Evolutionary conservation across 2,888 invertebrate species (phyloP).

Genomic region (Plebejus melissa): DNA sequence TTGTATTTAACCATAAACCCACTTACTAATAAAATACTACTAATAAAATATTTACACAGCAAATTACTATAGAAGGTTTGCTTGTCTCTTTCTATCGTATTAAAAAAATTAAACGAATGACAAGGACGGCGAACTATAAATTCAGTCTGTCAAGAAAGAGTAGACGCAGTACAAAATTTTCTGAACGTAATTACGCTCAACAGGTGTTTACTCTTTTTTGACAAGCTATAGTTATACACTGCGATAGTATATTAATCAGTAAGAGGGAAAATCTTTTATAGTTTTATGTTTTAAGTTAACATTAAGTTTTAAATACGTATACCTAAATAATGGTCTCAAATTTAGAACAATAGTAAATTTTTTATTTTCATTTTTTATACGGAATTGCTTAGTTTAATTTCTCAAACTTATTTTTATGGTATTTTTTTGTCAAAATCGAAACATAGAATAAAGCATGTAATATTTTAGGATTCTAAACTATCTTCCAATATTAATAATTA

Average conservation of each 20-base stretch:
- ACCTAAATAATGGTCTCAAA: slow-evolving; percentile 6
- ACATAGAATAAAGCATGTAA: too few species aligned
- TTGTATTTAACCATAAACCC: not conserved
- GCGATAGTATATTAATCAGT: not conserved
- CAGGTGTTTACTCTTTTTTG: too few species aligned
- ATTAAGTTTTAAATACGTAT: not conserved
- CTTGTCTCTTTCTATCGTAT: not conserved
- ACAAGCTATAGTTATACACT: too few species aligned
- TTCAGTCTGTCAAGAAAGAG: too few species aligned
- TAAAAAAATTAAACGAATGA: not conserved
- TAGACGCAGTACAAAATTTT: too few species aligned
- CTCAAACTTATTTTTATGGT: too few species aligned
- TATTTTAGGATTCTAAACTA: not conserved
- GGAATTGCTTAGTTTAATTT: not conserved
- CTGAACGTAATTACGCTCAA: too few species aligned
- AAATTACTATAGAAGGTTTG: not conserved
- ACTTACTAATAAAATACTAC: not conserved
- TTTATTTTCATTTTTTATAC: not conserved
- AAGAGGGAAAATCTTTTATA: not conserved
- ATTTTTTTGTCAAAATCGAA: too few species aligned
- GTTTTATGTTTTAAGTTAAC: slow-evolving; percentile 1
- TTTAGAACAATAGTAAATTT: slow-evolving; percentile 19
- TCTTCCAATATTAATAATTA: not conserved
- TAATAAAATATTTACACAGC: not conserved
- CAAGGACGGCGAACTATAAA: not conserved